phyloP scores from a whole-genome alignment of 2,113 vertebrate species.

The Mohoua ochrocephala region DNA sequence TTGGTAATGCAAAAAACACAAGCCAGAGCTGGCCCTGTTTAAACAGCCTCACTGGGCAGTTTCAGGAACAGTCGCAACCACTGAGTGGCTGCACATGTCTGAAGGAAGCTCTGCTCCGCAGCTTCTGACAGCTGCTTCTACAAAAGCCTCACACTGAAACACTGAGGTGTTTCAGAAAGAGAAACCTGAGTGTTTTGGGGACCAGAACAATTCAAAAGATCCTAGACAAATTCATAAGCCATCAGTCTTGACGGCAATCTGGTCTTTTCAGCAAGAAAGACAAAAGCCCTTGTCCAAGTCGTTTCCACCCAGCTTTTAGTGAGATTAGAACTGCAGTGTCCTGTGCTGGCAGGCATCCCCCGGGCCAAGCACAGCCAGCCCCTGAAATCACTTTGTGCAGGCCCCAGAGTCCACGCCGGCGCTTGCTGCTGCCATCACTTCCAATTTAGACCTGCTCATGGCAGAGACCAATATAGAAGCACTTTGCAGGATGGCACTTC shows the following conservation, averaged over 20 bases:
- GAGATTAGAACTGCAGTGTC: not conserved
- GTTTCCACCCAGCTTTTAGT: not conserved
- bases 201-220: not conserved
- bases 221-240: not conserved
- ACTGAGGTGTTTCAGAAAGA: not conserved
- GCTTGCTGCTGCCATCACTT: not conserved
- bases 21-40: not conserved
- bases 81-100: not conserved
- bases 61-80: not conserved
- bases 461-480: not conserved
- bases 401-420: not conserved
- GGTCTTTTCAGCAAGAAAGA: not conserved
- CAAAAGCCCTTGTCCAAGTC: not conserved
- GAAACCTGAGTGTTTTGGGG: not conserved
- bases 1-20: not conserved
- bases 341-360: not conserved
- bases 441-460: not conserved
- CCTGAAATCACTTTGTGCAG: not conserved
- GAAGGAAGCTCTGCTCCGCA: not conserved
- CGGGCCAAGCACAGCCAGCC: not conserved
- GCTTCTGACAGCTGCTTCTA: not conserved
- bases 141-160: not conserved
- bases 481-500: not conserved
- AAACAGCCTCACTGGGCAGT: not conserved
- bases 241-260: not conserved